Evolutionary conservation across 1,140 invertebrate genomes (phyloP).

Genomic region (Phthorimaea operculella): DNA sequence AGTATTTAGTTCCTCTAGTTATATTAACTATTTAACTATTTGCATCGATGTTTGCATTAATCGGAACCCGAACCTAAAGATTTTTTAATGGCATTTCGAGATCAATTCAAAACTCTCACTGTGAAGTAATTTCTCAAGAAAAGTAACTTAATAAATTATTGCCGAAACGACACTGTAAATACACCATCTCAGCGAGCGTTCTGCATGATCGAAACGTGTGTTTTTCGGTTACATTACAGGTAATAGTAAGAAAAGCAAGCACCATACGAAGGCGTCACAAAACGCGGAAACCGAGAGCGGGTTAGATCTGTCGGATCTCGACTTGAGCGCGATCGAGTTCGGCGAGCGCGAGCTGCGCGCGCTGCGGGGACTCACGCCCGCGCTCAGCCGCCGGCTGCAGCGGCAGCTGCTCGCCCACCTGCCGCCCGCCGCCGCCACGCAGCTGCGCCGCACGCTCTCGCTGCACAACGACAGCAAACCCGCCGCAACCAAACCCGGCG

Average conservation of each 20-base stretch:
- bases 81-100: no score
- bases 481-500: conserved; percentile 12
- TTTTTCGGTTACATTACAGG: conserved; percentile 65
- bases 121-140: no score
- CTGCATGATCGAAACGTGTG: conserved; percentile 68
- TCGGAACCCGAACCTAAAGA: background rate
- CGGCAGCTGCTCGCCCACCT: conserved; percentile 73
- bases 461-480: conserved; percentile 41
- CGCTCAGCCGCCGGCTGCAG: conserved; percentile 72
- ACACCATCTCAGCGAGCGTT: conserved; percentile 54
- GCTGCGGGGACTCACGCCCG: conserved; percentile 73
- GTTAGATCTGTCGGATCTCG: conserved; percentile 72
- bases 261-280: conserved; percentile 26
- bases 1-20: conserved; percentile 31
- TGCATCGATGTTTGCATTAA: conserved; percentile 32
- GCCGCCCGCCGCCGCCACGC: conserved; percentile 70
- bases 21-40: conserved; percentile 51
- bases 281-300: conserved; percentile 48
- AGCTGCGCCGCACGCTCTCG: conserved; percentile 72
- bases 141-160: background rate
- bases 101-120: no score
- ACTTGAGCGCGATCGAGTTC: conserved; percentile 72
- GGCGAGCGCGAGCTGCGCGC: conserved; percentile 74
- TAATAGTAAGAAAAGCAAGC: conserved; percentile 53
- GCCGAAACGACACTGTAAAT: conserved; percentile 45